phyloP scores from a whole-genome alignment of 2,888 invertebrate genomes.

The Pardosa pseudoannulata region DNA sequence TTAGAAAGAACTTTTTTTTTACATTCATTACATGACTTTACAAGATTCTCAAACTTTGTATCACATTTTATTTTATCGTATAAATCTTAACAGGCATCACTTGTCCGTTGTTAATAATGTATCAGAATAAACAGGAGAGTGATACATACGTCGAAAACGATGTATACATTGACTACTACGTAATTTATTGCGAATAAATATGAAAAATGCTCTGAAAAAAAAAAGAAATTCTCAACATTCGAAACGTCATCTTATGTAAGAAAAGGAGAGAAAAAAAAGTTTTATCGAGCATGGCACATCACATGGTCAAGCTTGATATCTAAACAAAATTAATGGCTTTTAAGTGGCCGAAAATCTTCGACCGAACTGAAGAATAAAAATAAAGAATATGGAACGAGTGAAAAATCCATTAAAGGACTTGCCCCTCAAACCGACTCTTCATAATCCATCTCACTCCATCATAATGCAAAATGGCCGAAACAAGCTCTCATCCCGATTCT shows the following conservation, averaged over 20 bases:
- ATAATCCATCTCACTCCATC: conserved; percentile 1
- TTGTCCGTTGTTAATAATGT: no score
- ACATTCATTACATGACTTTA: no score
- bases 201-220: not conserved
- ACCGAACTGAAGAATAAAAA: not conserved
- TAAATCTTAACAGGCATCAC: no score
- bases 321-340: not conserved
- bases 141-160: no score
- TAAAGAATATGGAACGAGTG: not conserved
- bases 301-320: not conserved
- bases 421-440: not conserved
- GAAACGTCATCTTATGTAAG: not conserved
- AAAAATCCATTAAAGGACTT: conserved; percentile 8
- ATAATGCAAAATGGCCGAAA: not conserved
- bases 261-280: not conserved
- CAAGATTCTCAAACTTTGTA: no score
- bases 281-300: not conserved
- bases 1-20: no score
- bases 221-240: not conserved
- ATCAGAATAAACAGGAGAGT: no score
- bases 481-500: not conserved
- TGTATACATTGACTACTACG: no score
- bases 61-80: no score
- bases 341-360: not conserved
- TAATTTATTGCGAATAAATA: no score